Evolutionary conservation across 2,888 invertebrate species (phyloP), one percentile per base, ranked within the genome.

Genomic region (Amaurobius ferox): DNA sequence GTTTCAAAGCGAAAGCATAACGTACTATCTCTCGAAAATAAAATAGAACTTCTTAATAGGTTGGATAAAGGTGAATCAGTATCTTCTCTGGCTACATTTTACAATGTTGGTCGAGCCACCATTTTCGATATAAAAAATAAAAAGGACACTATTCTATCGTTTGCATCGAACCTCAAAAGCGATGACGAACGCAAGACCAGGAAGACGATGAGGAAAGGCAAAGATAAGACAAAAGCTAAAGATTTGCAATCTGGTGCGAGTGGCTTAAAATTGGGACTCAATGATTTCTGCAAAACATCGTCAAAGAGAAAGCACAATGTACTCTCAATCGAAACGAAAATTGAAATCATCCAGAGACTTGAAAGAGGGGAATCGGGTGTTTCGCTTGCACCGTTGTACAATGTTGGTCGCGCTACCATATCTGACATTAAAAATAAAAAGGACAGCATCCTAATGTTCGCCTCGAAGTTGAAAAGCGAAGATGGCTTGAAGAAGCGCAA

Each of bases 401-500:
- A 64, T 9, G 64, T 64, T 1, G 64, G 64, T 29, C 29, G 30
- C 1, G 64, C 64, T 3, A 64, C 29, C 2, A 64, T 64, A 30
- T 64, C 64, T 16, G 64, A 64, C 23, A 64, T 64, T 29, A 64
- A 64, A 19, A 64, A 64, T 16, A 64, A 64, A 30, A 64, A 29
- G n/a, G 29, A 64, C 13, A n/a, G n/a, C 16, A 64, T 64, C n/a
- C 30, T 30, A 11, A 64, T 30, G 29, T 64, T 64, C n/a, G 30
- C 64, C 9, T 64, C 64, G 1, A 64, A 72, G 32, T 28, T 55
- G 26, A 29, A 72, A 28, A 32, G 48, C 44, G 66, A 66, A 19
- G 78, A 72, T 32, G 61, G 35, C 9, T 40, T 71, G 16, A 66
- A 70, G 26, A 30, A 28, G 28, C 32, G 85, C 19, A 85, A 78